These are phyloP conservation scores for Smittia aterrima DNA, from an alignment of 2,888 invertebrate species.

Conservation along the genomic window DNA sequence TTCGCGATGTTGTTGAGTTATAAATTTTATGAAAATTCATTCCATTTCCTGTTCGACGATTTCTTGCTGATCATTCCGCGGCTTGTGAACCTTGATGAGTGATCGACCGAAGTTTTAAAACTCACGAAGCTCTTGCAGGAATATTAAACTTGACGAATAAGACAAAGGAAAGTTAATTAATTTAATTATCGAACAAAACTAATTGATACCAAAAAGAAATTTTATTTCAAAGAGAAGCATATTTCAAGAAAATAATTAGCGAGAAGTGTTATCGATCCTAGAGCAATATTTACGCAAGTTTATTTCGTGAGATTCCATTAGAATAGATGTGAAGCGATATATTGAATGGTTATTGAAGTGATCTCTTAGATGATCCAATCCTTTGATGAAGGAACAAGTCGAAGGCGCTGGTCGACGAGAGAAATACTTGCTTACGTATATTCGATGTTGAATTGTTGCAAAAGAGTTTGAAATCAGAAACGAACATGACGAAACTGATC, in stretches of 20 bases:
- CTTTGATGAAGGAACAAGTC: not conserved
- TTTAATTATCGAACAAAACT: not conserved
- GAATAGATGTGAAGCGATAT: not conserved
- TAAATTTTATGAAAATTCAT: not conserved
- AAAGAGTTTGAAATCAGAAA: not conserved
- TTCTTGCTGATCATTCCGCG: constrained; percentile 1
- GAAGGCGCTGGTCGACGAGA: not conserved
- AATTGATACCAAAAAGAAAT: constrained; percentile 22
- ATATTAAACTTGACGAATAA: too few species aligned
- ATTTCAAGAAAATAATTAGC: not conserved
- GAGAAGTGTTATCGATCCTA: not conserved
- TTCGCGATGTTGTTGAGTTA: too few species aligned
- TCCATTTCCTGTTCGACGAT: not conserved
- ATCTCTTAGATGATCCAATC: too few species aligned
- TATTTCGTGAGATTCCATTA: constrained; percentile 13
- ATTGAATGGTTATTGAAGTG: not conserved
- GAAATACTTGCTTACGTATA: not conserved
- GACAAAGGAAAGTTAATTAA: not conserved
- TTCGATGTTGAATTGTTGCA: not conserved
- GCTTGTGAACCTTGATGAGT: not conserved
- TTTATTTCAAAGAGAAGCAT: not conserved
- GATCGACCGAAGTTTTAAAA: too few species aligned
- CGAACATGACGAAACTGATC: not conserved
- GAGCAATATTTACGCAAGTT: constrained; percentile 10
- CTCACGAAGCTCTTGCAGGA: too few species aligned